Evolutionary conservation across 1,140 invertebrate genomes (phyloP).

Genomic region (Meloidogyne floridensis): DNA sequence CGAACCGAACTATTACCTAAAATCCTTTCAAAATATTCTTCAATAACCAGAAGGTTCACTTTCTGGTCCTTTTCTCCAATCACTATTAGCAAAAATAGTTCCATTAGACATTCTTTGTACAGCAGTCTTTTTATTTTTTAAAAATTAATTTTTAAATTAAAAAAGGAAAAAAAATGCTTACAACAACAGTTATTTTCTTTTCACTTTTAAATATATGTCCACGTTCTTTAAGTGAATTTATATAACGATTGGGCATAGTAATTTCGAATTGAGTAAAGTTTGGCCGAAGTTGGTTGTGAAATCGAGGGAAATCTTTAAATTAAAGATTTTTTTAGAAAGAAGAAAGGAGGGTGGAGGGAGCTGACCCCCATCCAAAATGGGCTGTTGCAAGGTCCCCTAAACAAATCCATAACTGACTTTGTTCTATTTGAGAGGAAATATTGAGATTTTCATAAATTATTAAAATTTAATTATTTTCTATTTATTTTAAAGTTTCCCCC

Average conservation of each 20-base stretch:
- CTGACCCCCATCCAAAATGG: no score
- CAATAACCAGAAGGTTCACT: conserved; percentile 62
- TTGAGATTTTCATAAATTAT: no score
- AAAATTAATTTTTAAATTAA: background rate
- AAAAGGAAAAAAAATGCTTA: background rate
- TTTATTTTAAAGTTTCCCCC: no score
- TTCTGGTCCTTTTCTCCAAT: conserved; percentile 61
- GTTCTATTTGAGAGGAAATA: no score
- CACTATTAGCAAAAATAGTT: conserved; percentile 58
- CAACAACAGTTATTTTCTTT: conserved; percentile 56
- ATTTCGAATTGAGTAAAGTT: conserved; percentile 80
- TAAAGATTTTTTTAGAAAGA: background rate
- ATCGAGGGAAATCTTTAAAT: conserved; percentile 76
- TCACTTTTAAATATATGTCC: conserved; percentile 51
- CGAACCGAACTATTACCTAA: no score
- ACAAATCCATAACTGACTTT: no score
- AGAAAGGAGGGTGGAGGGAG: no score
- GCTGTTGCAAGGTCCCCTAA: no score
- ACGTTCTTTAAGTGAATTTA: conserved; percentile 40
- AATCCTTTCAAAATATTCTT: background rate
- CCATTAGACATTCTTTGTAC: conserved; percentile 51
- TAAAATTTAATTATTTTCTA: no score
- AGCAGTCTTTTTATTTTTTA: conserved; percentile 40
- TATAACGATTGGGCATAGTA: conserved; percentile 70
- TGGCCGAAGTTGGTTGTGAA: conserved; percentile 90